These are phyloP conservation scores for Morpho achilles DNA, from an alignment of 2,888 invertebrate species.

Conservation along the genomic window DNA sequence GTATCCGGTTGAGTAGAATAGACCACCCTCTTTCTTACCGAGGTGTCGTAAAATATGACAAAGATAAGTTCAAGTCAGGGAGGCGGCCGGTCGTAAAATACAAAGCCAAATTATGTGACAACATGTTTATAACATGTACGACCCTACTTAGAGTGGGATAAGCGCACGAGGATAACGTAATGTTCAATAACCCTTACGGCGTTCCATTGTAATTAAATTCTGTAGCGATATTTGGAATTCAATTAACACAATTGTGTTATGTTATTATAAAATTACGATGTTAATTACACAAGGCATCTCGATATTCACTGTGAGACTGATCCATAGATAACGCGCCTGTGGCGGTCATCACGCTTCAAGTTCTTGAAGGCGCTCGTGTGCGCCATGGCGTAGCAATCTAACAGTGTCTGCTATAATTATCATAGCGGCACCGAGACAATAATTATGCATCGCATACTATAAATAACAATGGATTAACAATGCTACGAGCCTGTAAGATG, in stretches of 20 bases:
- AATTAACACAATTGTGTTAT: background rate
- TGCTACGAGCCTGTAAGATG: conserved; percentile 45
- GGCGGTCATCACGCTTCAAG: conserved; percentile 37
- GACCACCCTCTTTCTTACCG: too few relatives aligned
- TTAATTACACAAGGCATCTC: conserved; percentile 13
- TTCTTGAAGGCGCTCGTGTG: conserved; percentile 39
- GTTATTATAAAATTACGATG: conserved; percentile 5
- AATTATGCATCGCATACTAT: conserved; percentile 44
- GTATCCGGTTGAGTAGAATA: too few relatives aligned
- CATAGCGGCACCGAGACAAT: conserved; percentile 35
- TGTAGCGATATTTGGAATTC: conserved; percentile 18
- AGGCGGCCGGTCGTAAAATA: too few relatives aligned
- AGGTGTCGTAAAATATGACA: too few relatives aligned
- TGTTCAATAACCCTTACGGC: conserved; percentile 24
- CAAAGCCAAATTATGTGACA: too few relatives aligned
- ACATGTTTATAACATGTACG: too few relatives aligned
- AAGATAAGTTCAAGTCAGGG: too few relatives aligned
- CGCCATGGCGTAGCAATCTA: conserved; percentile 39
- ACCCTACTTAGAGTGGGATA: too few relatives aligned
- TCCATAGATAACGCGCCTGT: conserved; percentile 1
- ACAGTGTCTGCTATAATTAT: conserved; percentile 42
- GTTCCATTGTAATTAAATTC: conserved; percentile 32
- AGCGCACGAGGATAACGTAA: too few relatives aligned
- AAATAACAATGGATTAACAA: conserved; percentile 65
- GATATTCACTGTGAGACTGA: conserved; percentile 9